Evolutionary conservation across 2,113 vertebrate genomes (phyloP).

Genomic region (Scytalopus superciliaris): DNA sequence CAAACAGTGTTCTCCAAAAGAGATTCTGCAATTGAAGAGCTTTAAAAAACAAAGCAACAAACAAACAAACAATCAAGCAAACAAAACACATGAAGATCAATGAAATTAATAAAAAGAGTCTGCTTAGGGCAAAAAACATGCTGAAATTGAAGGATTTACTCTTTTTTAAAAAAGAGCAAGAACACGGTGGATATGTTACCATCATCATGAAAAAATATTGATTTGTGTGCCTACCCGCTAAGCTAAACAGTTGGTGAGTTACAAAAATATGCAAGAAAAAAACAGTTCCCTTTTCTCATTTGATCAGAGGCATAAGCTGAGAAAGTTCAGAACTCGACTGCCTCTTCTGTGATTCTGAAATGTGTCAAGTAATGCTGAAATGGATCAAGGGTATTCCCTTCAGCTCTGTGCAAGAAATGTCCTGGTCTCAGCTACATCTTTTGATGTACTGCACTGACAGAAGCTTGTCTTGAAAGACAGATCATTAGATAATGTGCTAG

Average conservation of each 20-base stretch:
- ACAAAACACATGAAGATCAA: background rate
- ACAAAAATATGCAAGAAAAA: background rate
- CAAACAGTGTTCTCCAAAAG: background rate
- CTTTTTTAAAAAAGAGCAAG: background rate
- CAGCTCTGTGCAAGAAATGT: background rate
- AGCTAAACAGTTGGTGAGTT: background rate
- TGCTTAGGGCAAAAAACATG: background rate
- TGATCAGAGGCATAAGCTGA: background rate
- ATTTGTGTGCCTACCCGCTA: background rate
- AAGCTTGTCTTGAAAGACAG: constrained; percentile 33
- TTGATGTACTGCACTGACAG: background rate
- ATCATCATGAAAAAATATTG: background rate
- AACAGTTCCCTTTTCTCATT: background rate
- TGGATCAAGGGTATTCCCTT: constrained; percentile 2
- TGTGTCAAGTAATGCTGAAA: constrained; percentile 20
- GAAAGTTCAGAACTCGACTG: background rate
- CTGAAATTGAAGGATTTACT: background rate
- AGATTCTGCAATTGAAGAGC: background rate
- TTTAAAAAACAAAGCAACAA: background rate
- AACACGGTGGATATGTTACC: background rate
- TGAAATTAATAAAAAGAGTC: constrained; percentile 24
- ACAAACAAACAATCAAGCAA: background rate
- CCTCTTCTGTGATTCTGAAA: background rate
- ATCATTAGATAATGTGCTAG: background rate
- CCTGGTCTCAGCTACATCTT: background rate